Conservation (phyloP, 2,113 vertebrate genomes). For the Typhlomys cinereus region DNA sequence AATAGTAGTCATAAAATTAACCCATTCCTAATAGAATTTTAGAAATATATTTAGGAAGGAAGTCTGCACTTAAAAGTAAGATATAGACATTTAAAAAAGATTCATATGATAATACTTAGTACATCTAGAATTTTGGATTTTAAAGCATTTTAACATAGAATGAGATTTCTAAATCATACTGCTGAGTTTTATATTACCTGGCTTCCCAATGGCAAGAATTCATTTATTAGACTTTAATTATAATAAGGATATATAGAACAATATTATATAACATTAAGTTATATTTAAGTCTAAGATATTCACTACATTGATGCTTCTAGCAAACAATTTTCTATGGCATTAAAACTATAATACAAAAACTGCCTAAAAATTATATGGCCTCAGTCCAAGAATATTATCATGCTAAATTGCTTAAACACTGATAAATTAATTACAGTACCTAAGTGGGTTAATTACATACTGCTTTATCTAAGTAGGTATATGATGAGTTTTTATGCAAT, state of each 20-base stretch:
- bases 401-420: constrained; percentile 8
- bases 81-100: neutral
- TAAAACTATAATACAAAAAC: neutral
- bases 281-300: constrained; percentile 21
- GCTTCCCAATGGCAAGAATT: constrained; percentile 18
- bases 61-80: neutral
- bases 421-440: constrained; percentile 47
- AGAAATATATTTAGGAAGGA: neutral
- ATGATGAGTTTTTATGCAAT: neutral
- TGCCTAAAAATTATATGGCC: neutral
- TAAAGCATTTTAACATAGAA: constrained; percentile 25
- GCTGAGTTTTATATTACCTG: constrained; percentile 31
- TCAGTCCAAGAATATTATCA: constrained; percentile 26
- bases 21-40: neutral
- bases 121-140: neutral
- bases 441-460: constrained; percentile 39
- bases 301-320: constrained; percentile 32
- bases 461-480: neutral
- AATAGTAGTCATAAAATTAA: constrained; percentile 16
- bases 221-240: neutral
- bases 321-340: neutral
- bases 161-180: neutral
- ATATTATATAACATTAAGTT: neutral
- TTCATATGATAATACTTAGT: neutral
- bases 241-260: neutral